Conservation (phyloP, 2,888 invertebrate genomes). For the Leptopilina syphax region DNA sequence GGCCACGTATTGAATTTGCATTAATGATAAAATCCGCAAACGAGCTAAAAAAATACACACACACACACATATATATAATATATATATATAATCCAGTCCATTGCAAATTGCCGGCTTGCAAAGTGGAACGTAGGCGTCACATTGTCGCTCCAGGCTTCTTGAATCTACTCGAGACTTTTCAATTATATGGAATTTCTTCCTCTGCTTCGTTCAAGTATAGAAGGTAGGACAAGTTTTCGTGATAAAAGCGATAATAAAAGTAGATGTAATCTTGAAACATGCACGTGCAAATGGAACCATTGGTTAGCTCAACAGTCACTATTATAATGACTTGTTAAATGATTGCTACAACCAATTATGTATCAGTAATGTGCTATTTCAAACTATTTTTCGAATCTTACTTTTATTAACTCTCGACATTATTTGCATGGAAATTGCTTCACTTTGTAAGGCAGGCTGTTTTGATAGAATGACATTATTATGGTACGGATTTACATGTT, state of each 20-base stretch:
- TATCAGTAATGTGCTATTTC: too few species aligned
- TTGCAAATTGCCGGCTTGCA: constrained; percentile 24
- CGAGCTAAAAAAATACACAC: neutral
- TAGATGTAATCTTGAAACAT: constrained; percentile 4
- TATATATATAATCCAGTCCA: neutral
- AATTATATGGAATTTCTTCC: constrained; percentile 15
- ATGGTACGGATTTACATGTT: too few species aligned
- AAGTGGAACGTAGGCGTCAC: constrained; percentile 21
- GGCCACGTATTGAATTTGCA: constrained; percentile 6
- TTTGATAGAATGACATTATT: too few species aligned
- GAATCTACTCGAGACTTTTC: constrained; percentile 11
- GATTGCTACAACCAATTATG: too few species aligned
- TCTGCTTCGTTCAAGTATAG: neutral
- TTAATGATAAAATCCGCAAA: constrained; percentile 19
- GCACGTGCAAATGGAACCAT: neutral
- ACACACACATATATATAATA: too few species aligned
- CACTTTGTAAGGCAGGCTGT: too few species aligned
- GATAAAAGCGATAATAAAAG: constrained; percentile 9
- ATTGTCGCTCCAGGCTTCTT: constrained; percentile 27
- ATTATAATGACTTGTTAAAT: too few species aligned
- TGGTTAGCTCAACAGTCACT: neutral
- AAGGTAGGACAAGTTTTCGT: neutral
- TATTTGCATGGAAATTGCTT: too few species aligned
- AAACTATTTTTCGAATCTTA: too few species aligned
- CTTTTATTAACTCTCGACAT: too few species aligned